A percentile compares a stretch with the other conserved stretches of the same genome.
phyloP scores from a whole-genome alignment of 2,797 vertebrate genomes.

The Psittacula echo region DNA sequence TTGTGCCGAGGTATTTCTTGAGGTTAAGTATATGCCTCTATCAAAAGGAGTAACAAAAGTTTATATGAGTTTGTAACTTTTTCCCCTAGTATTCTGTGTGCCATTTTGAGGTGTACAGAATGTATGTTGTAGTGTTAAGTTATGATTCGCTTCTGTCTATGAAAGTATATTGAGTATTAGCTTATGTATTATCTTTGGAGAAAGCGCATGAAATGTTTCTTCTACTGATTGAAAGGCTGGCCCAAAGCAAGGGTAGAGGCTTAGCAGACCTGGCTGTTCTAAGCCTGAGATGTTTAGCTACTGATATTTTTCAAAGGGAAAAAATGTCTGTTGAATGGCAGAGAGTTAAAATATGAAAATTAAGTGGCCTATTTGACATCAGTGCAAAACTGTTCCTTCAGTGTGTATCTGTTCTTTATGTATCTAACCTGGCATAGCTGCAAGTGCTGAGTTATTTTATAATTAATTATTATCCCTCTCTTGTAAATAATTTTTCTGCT shows the following conservation, averaged over 20 bases:
- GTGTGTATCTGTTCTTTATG: not conserved
- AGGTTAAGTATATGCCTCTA: not conserved
- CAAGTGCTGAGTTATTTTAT: not conserved
- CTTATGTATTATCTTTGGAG: not conserved
- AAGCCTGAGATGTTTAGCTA: not conserved
- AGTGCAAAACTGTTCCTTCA: not conserved
- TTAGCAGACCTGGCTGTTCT: not conserved
- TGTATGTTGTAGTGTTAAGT: not conserved
- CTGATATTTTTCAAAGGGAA: not conserved
- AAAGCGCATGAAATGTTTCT: accelerated
- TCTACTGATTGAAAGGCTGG: not conserved
- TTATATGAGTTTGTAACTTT: not conserved
- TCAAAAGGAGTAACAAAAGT: not conserved
- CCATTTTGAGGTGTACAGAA: not conserved
- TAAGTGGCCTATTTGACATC: not conserved
- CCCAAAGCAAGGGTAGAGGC: not conserved
- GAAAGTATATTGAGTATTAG: not conserved
- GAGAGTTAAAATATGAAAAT: not conserved
- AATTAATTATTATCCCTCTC: not conserved
- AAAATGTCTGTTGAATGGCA: not conserved
- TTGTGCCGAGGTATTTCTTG: accelerated
- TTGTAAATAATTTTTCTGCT: not conserved
- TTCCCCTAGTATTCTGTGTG: accelerated
- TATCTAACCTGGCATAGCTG: not conserved
- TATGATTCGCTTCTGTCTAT: not conserved